These are phyloP conservation scores for Malthinus flaveolus DNA, from an alignment of 2,888 invertebrate species.

Conservation along the genomic window DNA sequence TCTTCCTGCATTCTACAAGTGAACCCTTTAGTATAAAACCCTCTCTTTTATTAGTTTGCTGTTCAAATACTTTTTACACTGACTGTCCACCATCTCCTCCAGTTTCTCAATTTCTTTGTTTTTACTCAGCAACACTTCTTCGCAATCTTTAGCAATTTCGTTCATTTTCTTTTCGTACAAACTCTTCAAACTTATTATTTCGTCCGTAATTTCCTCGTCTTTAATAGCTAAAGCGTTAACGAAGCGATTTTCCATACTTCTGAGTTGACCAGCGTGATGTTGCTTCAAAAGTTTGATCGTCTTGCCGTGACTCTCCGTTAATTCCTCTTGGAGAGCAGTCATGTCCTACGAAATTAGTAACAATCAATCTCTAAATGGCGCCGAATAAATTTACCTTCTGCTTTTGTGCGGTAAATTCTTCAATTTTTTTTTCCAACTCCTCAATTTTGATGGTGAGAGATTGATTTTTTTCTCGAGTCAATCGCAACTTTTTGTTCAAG, in stretches of 20 bases:
- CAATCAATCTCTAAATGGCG: background rate
- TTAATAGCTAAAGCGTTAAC: constrained; percentile 15
- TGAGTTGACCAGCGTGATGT: constrained; percentile 23
- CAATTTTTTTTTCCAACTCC: constrained; percentile 24
- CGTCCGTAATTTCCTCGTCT: constrained; percentile 20
- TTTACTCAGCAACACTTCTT: constrained; percentile 22
- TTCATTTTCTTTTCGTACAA: constrained; percentile 19
- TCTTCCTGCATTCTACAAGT: constrained; percentile 35
- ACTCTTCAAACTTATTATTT: constrained; percentile 21
- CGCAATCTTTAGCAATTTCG: constrained; percentile 12
- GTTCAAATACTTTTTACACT: constrained; percentile 29
- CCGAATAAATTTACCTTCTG: constrained; percentile 16
- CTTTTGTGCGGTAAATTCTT: constrained; percentile 21
- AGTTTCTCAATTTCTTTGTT: constrained; percentile 29
- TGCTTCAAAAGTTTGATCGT: constrained; percentile 32
- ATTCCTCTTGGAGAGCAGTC: constrained; percentile 21
- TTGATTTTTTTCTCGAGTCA: constrained; percentile 24
- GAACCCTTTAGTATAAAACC: background rate
- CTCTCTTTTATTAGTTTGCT: background rate
- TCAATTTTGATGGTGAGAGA: constrained; percentile 23
- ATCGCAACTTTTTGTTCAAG: constrained; percentile 28
- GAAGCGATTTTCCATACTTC: constrained; percentile 26
- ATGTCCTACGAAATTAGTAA: constrained; percentile 19
- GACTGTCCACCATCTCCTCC: constrained; percentile 29
- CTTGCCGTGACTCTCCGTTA: constrained; percentile 24